Percentiles rank a stretch among this genome's conserved stretches.
These are phyloP conservation scores for Herpetotheres cachinnans DNA, from an alignment of 2,113 vertebrate genomes.

Conservation along the genomic window DNA sequence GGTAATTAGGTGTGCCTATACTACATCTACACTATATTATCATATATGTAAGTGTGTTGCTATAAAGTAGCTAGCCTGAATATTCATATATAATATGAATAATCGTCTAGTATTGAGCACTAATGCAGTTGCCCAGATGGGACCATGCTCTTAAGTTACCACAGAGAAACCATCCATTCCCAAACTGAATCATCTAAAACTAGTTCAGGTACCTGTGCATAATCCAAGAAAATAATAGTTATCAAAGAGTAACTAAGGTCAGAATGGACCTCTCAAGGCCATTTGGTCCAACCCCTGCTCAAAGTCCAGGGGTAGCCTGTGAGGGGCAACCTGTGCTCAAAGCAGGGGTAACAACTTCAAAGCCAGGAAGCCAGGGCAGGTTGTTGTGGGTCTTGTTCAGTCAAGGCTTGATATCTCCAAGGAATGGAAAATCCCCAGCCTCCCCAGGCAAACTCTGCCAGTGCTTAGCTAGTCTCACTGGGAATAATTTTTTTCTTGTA, in stretches of 20 bases:
- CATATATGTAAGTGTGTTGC: fast-evolving
- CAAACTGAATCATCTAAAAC: neutral
- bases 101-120: neutral
- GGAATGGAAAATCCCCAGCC: neutral
- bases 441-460: neutral
- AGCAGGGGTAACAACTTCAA: neutral
- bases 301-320: neutral
- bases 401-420: neutral
- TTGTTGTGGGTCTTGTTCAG: neutral
- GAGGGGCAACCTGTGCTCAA: neutral
- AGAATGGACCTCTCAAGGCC: neutral
- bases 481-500: neutral
- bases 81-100: neutral
- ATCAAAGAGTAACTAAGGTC: neutral
- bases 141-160: neutral
- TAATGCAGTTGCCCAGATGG: neutral
- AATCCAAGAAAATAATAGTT: neutral
- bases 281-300: neutral
- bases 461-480: neutral
- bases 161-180: neutral
- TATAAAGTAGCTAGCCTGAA: neutral
- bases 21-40: neutral
- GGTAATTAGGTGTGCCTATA: neutral
- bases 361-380: neutral
- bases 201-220: neutral